Evolutionary conservation across 2,113 vertebrate species (phyloP), one percentile per base, ranked within the genome.

Genomic region (Pterophyllum scalare): DNA sequence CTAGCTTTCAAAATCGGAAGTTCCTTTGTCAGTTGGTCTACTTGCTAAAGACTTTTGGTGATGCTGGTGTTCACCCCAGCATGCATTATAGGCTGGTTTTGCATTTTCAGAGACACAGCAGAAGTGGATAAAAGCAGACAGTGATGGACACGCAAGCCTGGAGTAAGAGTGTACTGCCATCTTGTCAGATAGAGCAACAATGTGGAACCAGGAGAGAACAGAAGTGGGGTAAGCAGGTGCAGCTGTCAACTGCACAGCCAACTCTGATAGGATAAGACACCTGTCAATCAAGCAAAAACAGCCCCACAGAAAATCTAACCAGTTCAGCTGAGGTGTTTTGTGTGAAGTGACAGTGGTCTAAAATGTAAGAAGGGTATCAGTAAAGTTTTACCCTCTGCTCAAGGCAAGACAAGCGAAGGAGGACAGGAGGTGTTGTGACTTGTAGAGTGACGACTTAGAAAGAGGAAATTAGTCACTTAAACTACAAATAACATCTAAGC

Each of bases 381-480:
- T 54, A 26, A 20, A 72, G 49, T 72, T 4, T 31, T 33, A 31
- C 7, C 26, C 43, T 49, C 46, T 13, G 49, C 43, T 54, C 67
- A 5, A 33, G 17, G 0, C 19, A n/a, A 57, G n/a, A 57, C n/a
- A 24, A 15, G 70, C 7, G 5, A 35, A n/a, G 8, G 6, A 12
- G 49, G 67, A 13, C 74, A 22, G 33, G 43, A 0, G 28, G 67
- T 75, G 75, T 75, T 75, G 54, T 38, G 67, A 77, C 59, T 86
- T 40, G 80, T 46, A 20, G 79, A 65, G 46, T 60, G 82, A 82
- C 74, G 82, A 82, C 74, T 67, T 58, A 15, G 70, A 6, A 17
- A 64, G 52, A 58, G 64, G 64, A 86, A 84, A 84, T 84, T 35
- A 60, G 57, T 85, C 75, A 72, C 59, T 33, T 28, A 46, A 74